Evolutionary conservation across 2,888 invertebrate species (phyloP).

Genomic region (Orthosia cruda): DNA sequence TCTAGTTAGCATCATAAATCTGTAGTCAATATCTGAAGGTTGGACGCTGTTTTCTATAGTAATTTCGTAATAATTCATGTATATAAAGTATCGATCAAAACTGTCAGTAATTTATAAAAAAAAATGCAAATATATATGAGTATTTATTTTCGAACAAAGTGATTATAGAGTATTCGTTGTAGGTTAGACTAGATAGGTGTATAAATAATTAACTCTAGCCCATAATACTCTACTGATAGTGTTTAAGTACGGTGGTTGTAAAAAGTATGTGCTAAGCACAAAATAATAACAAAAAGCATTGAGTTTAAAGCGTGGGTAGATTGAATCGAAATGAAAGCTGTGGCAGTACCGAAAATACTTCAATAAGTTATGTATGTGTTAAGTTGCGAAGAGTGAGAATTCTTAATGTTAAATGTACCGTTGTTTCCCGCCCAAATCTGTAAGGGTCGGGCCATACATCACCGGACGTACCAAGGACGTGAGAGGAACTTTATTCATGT

Average conservation of each 20-base stretch:
- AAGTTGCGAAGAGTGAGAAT: slow-evolving; percentile 41
- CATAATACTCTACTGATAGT: slow-evolving; percentile 47
- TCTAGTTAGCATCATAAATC: slow-evolving; percentile 51
- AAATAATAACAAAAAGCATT: slow-evolving; percentile 31
- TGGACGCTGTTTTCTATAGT: slow-evolving; percentile 23
- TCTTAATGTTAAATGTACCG: slow-evolving; percentile 48
- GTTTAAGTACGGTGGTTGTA: slow-evolving; percentile 50
- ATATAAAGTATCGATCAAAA: slow-evolving; percentile 27
- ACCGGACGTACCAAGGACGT: slow-evolving; percentile 45
- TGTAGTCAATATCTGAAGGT: slow-evolving; percentile 37
- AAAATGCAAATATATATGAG: slow-evolving; percentile 11
- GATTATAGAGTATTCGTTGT: slow-evolving; percentile 30
- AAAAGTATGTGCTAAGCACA: slow-evolving; percentile 72
- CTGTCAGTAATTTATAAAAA: slow-evolving; percentile 33
- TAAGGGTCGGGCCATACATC: slow-evolving; percentile 51
- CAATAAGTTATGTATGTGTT: slow-evolving; percentile 44
- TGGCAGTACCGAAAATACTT: slow-evolving; percentile 24
- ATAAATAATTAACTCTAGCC: slow-evolving; percentile 24
- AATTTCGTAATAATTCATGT: slow-evolving; percentile 10
- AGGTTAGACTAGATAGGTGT: slow-evolving; percentile 31
- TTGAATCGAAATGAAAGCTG: slow-evolving; percentile 32
- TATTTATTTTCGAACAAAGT: slow-evolving; percentile 31
- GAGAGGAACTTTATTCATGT: slow-evolving; percentile 45
- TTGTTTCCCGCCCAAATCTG: slow-evolving; percentile 45
- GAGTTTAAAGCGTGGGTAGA: slow-evolving; percentile 13